Conservation (phyloP, 1,140 invertebrate genomes). For the Drosophila pruinosa region DNA sequence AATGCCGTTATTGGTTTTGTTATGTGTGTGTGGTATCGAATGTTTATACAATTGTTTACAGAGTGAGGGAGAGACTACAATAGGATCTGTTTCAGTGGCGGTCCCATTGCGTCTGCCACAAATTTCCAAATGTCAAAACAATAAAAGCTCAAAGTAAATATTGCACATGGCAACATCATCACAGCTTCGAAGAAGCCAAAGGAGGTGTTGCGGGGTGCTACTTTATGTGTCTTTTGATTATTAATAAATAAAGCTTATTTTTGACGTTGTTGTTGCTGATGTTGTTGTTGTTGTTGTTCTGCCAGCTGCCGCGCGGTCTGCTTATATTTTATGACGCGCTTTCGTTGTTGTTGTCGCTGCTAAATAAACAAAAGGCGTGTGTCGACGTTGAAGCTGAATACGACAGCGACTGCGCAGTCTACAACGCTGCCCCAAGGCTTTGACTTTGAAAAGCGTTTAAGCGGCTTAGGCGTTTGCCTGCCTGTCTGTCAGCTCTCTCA, state of each 20-base stretch:
- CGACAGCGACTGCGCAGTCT: background rate
- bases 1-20: constrained; percentile 7
- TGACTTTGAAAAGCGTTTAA: constrained; percentile 77
- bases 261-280: constrained; percentile 27
- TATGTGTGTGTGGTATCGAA: constrained; percentile 27
- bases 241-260: constrained; percentile 74
- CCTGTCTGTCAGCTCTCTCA: background rate
- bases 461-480: constrained; percentile 58
- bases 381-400: constrained; percentile 29
- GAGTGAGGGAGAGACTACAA: background rate
- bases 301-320: constrained; percentile 62
- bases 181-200: background rate
- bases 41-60: constrained; percentile 43
- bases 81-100: constrained; percentile 14
- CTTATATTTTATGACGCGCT: constrained; percentile 61
- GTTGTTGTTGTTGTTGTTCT: constrained; percentile 34
- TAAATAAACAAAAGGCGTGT: constrained; percentile 80
- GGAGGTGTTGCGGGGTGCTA: constrained; percentile 14
- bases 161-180: constrained; percentile 29
- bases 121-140: constrained; percentile 62
- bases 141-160: constrained; percentile 34
- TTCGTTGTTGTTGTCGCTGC: constrained; percentile 35
- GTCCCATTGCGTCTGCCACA: constrained; percentile 63
- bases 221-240: constrained; percentile 70
- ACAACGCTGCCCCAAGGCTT: constrained; percentile 54